Evolutionary conservation across 2,113 vertebrate genomes (phyloP), one percentile per base, ranked within the genome.

Genomic region (Bettongia penicillata): DNA sequence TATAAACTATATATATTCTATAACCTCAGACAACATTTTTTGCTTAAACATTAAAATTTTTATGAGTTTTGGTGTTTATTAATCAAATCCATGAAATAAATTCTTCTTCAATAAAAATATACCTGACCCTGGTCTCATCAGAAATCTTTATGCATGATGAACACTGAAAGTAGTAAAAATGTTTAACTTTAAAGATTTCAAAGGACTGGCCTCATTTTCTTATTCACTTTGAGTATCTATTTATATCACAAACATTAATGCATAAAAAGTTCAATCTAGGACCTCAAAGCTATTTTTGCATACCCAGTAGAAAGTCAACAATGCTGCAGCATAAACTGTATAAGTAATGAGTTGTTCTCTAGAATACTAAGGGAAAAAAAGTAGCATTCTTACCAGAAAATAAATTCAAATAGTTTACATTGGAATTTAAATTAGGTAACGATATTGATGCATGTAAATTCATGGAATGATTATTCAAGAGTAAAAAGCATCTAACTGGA

Each of bases 271-370:
- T 16, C 0, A 90, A 96, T 94, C 0, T 0, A 43, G 95, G 97
- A 97, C 96, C 94, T 96, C 50, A 23, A 96, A 94, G 92, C 98
- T 96, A 37, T 91, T 97, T 97, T 94, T 98, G 77, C 89, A 96
- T 94, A 93, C 24, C 91, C 89, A 95, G 90, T 96, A 97, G 53
- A 93, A 97, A 97, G 95, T 95, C 94, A 95, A 94, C 0, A 53
- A 91, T 95, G 95, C 94, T 97, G 91, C 8, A 53, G 97, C 92
- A 97, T 95, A 95, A 97, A 91, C 92, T 93, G 68, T 95, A 97
- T 97, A 97, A 95, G 95, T 95, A 97, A 96, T 97, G 96, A 98
- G 97, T 95, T 97, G 96, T 96, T 97, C 97, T 97, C 93, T 95
- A 93, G 95, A 98, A 97, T 93, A 61, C 48, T 96, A 96, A 92